Conservation (phyloP, 1,140 invertebrate genomes). For the Aphaenogaster rudis region DNA sequence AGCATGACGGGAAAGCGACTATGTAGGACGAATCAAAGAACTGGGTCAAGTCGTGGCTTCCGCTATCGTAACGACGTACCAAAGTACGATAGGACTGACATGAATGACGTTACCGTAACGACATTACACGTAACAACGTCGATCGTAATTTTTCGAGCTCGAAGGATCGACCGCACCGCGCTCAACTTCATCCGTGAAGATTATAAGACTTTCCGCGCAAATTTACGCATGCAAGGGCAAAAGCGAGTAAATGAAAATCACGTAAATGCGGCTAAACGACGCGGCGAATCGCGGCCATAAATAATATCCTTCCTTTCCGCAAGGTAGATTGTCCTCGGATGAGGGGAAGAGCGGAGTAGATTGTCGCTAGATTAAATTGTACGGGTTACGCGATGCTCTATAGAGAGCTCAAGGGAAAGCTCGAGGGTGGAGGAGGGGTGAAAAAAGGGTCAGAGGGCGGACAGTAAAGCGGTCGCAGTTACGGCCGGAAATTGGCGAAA, state of each 20-base stretch:
- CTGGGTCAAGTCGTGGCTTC: slow-evolving; percentile 67
- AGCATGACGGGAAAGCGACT: slow-evolving; percentile 45
- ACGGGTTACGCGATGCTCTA: slow-evolving; percentile 38
- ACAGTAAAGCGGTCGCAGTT: slow-evolving; percentile 65
- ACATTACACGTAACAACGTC: not conserved
- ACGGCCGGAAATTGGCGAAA: slow-evolving; percentile 73
- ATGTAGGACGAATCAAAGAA: slow-evolving; percentile 65
- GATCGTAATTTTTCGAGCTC: not conserved
- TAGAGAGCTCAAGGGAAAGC: not conserved
- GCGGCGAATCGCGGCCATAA: not conserved
- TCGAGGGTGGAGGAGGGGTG: not conserved
- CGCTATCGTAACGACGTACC: slow-evolving; percentile 44
- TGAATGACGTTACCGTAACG: slow-evolving; percentile 45
- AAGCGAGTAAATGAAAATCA: slow-evolving; percentile 17
- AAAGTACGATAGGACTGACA: slow-evolving; percentile 39
- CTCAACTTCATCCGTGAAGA: slow-evolving; percentile 4
- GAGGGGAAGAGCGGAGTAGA: slow-evolving; percentile 13
- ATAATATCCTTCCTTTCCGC: slow-evolving; percentile 41
- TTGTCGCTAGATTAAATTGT: slow-evolving; percentile 68
- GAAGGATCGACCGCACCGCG: not conserved
- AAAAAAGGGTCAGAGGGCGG: slow-evolving; percentile 55
- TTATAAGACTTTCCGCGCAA: not conserved
- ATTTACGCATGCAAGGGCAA: not conserved
- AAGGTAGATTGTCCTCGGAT: slow-evolving; percentile 14
- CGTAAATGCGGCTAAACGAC: slow-evolving; percentile 11